Evolutionary conservation across 2,888 invertebrate species (phyloP), one percentile per base, ranked within the genome.

Genomic region (Yponomeuta malinellus): DNA sequence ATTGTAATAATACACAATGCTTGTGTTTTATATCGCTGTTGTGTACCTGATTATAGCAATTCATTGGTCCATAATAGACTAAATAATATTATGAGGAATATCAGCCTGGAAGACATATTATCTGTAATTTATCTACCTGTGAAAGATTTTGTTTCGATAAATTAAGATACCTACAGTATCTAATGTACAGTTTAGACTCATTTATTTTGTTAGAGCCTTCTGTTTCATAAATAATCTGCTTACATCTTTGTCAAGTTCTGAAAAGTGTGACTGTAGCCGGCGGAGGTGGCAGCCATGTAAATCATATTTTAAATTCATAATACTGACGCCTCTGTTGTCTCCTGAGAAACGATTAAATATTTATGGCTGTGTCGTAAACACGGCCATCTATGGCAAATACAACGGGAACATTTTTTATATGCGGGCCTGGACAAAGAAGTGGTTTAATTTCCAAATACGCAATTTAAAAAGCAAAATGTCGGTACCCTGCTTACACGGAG

Each of bases 271-370:
- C 43, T 43, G 8, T 8, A 43, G 43, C 43, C 43, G 43, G 0
- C 43, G 43, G 43, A 52, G 52, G 15, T 52, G 52, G 52, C 79
- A 76, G 76, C 74, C 79, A 83, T 84, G 80, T 79, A 80, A 84
- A 86, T 83, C 74, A 79, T 75, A 78, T 76, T 88, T 84, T 84
- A 85, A 85, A 89, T 90, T 90, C 84, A 88, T 85, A 83, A 83
- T 79, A 59, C 15, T 59, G 15, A 15, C 15, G 52, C 52, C 52
- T 59, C 15, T 15, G 52, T 59, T 59, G 52, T 59, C 15, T 65
- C 76, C 80, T 77, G 81, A 80, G 79, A 85, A 79, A 82, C 86
- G 81, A 83, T 90, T 15, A 82, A 88, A 90, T 90, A 89, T 89
- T 86, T 81, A 88, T 83, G 75, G 73, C 73, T 73, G 73, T 74